Conservation (phyloP, 2,888 invertebrate species). For the Villa cingulata region DNA sequence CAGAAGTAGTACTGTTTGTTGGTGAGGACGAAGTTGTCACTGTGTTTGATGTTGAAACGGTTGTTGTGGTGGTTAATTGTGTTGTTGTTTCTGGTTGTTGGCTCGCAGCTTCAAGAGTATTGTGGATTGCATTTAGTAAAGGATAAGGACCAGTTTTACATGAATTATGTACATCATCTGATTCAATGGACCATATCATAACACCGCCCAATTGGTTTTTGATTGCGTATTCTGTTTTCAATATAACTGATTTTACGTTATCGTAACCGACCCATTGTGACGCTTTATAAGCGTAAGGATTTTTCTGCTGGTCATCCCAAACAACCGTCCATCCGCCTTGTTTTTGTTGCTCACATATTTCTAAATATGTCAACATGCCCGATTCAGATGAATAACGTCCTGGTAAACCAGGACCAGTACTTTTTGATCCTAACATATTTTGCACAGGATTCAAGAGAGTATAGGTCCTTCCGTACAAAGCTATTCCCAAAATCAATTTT, state of each 20-base stretch:
- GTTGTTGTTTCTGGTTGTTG: too few relatives aligned
- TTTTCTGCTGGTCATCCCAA: constrained; percentile 23
- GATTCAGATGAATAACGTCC: constrained; percentile 39
- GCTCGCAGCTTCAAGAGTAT: too few relatives aligned
- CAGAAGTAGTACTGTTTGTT: too few relatives aligned
- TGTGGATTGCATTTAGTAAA: constrained; percentile 29
- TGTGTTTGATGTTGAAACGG: too few relatives aligned
- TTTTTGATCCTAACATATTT: constrained; percentile 36
- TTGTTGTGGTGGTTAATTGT: too few relatives aligned
- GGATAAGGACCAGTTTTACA: constrained; percentile 38
- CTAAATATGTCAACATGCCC: constrained; percentile 43
- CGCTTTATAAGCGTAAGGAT: constrained; percentile 31
- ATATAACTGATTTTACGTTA: constrained; percentile 23
- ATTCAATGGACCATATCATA: constrained; percentile 49
- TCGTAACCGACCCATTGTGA: constrained; percentile 37
- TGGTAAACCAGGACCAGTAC: constrained; percentile 31
- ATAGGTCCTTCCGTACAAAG: constrained; percentile 33
- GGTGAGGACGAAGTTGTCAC: too few relatives aligned
- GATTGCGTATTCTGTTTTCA: constrained; percentile 30
- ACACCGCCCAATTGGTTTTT: constrained; percentile 38
- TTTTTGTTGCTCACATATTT: constrained; percentile 18
- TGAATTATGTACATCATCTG: constrained; percentile 42
- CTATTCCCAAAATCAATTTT: constrained; percentile 34
- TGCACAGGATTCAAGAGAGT: constrained; percentile 29
- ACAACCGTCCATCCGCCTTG: constrained; percentile 24